Base-by-base conservation (phyloP, 1,140 invertebrate species). In the Episyrphus balteatus region DNA sequence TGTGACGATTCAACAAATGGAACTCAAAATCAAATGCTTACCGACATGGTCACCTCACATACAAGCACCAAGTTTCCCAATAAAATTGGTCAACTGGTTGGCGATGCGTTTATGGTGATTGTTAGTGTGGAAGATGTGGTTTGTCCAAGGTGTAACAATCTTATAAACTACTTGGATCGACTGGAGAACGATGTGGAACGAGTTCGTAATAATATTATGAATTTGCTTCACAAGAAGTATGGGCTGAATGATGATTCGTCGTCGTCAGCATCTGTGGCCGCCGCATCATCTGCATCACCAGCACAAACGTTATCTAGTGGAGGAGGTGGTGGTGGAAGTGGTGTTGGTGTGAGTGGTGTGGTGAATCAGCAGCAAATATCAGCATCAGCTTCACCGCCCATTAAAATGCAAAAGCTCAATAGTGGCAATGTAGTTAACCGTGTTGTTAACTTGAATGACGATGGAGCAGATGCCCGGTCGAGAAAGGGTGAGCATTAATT, bases 141-240 rank as follows among this genome's bases (percentile, higher is more conserved):
- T n/a, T 68, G 66, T 49, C 57, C 62, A 33, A 61, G 66, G 15
- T 68, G 66, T 50, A 60, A 62, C 30, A 66, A 66, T 36, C 49
- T 68, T 43, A 59, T 68, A 7, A 68, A 68, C 53, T 66, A 68
- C 46, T 63, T 58, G 37, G 66, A 68, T 46, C 61, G 66, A 7
- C 46, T 68, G 15, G 66, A 68, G 44, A 65, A 59, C 19, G 66
- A 68, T 45, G 57, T 68, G 33, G 65, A 68, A 46, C 59, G 63
- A 17, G 65, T 68, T 0, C 59, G 59, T 21, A 53, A 58, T 18
- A 68, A 66, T 44, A 53, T 68, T 31, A 52, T 66, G 30, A 68
- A 62, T 49, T 51, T 66, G 42, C 47, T 68, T 6, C 62, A 68
- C 37, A 68, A 66, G 51, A 68, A 68, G 52, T 68, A 68, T 51